Evolutionary conservation across 2,797 vertebrate species (phyloP), one percentile per base, ranked within the genome.

Genomic region (Halcyon smyrnensis): DNA sequence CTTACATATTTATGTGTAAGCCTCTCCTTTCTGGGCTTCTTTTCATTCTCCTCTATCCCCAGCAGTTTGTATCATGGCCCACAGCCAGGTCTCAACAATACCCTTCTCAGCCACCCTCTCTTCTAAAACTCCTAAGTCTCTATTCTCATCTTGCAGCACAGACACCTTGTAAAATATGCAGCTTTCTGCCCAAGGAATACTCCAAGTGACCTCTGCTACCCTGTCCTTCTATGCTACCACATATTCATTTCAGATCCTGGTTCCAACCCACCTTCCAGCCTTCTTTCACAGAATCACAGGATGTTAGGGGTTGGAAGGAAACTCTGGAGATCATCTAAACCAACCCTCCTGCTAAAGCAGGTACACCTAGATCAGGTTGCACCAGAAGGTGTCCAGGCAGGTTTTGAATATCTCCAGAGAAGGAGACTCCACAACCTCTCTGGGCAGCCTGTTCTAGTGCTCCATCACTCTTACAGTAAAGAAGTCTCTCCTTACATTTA

Each of bases 91-190:
- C 53, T 67, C 46, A 60, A 10, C 17, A n/a, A 81, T 12, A 62
- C 1, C 10, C 25, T 51, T 50, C 32, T n/a, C 50, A 64, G 56
- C 12, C 2, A 0, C 8, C 6, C 9, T 20, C 59, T 41, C 36
- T 30, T n/a, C 36, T 19, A 25, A 28, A 23, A 65, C 16, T 65
- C 45, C 18, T 13, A 39, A 8, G 15, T 43, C 6, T 12, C 28
- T 12, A 11, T 25, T 32, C 45, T 75, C 39, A 48, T 15, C 23
- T 63, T 15, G 67, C 57, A 70, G 60, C 17, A 37, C 18, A 62
- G 39, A 34, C 8, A 17, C 12, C 27, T 59, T 64, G 24, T 36
- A 37, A 36, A 15, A 34, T 5, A 41, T 5, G 11, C 48, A 63
- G 46, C 48, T 21, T 68, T 34, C 37, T 32, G 11, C 32, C 6